Evolutionary conservation across 2,113 vertebrate species (phyloP), one percentile per base, ranked within the genome.

Genomic region (Thinocorus orbignyianus): DNA sequence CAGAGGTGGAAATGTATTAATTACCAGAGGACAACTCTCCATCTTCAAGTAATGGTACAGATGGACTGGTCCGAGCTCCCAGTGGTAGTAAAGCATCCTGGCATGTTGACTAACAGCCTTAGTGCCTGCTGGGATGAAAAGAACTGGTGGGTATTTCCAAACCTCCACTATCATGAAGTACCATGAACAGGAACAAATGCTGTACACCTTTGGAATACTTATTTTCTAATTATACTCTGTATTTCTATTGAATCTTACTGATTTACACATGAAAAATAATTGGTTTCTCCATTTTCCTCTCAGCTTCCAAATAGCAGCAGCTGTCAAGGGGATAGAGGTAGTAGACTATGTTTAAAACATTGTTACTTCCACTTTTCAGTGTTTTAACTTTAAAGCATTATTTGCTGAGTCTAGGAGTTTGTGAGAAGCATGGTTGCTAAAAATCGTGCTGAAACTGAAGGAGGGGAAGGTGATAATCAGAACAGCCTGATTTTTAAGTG

Each of bases 1-100:
- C 62, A 78, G 68, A 93, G 76, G 88, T 95, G 46, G 73, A 95
- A 94, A 92, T 52, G 68, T 93, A 88, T 94, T 96, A 93, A 86
- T 93, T 88, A 88, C 23, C 17, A 86, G 55, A 90, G 68, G 92
- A 89, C 66, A 86, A 52, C 42, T 78, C 86, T 94, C 30, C 60
- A 78, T 64, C 92, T 96, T 86, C 81, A 68, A 30, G 30, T 55
- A 88, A 79, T 0, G 0, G 28, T 82, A 86, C n/a, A 82, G 66
- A 85, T 70, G 70, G 81, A 93, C 62, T 65, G 66, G 81, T 39
- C 58, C 0, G 0, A 88, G 12, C 15, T 90, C 62, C 41, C 46
- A n/a, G 25, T 44, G 60, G 46, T 81, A 77, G 73, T 92, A 93
- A 96, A 86, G 51, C 64, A 84, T 92, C n/a, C 64, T 90, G 79